phyloP scores from a whole-genome alignment of 2,888 invertebrate species.

The Tryphoninae sp. region DNA sequence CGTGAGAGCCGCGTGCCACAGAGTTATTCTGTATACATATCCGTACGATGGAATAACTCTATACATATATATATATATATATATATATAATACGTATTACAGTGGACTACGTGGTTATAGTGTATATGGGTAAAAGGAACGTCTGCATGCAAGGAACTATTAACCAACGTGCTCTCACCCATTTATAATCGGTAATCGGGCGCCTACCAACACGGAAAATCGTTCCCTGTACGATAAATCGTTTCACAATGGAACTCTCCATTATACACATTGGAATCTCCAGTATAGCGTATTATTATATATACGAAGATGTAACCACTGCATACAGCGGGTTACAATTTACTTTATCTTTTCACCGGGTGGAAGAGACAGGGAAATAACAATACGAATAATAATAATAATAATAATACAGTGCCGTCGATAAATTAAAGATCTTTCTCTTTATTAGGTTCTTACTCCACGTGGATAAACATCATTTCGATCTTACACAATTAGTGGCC shows the following conservation, averaged over 20 bases:
- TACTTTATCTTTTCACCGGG: constrained; percentile 29
- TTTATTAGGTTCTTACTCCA: background rate
- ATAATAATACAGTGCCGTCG: background rate
- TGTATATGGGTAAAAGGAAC: constrained; percentile 33
- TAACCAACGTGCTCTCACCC: constrained; percentile 60
- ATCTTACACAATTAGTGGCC: background rate
- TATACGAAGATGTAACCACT: constrained; percentile 42
- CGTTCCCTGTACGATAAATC: constrained; percentile 62
- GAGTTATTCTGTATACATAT: constrained; percentile 48
- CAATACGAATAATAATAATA: constrained; percentile 10
- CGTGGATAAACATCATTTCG: background rate
- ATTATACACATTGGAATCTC: constrained; percentile 41
- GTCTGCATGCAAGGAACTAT: constrained; percentile 58
- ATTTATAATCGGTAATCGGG: constrained; percentile 65
- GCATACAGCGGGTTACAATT: constrained; percentile 34
- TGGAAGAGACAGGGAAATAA: constrained; percentile 28
- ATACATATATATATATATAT: constrained; percentile 7
- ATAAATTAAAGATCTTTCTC: background rate
- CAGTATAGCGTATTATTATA: constrained; percentile 24
- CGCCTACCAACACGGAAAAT: constrained; percentile 63
- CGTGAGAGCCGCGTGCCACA: constrained; percentile 63
- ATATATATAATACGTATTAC: background rate
- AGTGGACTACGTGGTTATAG: constrained; percentile 32
- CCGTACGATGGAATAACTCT: constrained; percentile 13
- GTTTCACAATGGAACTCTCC: constrained; percentile 62